phyloP scores from a whole-genome alignment of 1,140 invertebrate genomes.

The Trichogramma pretiosum region DNA sequence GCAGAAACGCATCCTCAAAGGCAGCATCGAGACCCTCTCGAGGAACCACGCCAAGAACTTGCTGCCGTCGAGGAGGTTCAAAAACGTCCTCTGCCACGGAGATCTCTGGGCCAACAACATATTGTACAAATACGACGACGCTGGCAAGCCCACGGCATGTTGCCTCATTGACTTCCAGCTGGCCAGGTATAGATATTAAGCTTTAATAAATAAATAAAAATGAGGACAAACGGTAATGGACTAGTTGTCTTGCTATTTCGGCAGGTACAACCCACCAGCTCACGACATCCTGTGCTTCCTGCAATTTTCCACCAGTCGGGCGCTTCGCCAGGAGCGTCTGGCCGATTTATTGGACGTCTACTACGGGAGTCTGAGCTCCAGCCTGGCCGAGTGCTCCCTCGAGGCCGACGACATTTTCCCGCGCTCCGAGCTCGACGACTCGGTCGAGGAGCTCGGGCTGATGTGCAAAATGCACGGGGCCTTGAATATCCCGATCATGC shows the following conservation, averaged over 20 bases:
- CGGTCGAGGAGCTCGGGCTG: constrained; percentile 23
- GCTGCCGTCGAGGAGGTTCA: constrained; percentile 43
- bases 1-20: constrained; percentile 17
- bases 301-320: constrained; percentile 28
- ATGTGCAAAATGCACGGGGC: constrained; percentile 26
- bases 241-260: constrained; percentile 7
- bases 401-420: constrained; percentile 21
- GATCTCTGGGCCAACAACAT: constrained; percentile 61
- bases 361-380: constrained; percentile 19
- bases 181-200: too few relatives aligned
- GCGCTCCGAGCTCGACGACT: constrained; percentile 24
- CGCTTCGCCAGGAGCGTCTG: constrained; percentile 21
- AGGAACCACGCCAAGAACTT: constrained; percentile 26
- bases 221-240: neutral
- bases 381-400: constrained; percentile 19
- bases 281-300: constrained; percentile 44
- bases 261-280: constrained; percentile 47
- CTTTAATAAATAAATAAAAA: too few relatives aligned
- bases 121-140: constrained; percentile 48
- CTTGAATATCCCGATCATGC: constrained; percentile 29
- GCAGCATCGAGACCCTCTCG: constrained; percentile 18
- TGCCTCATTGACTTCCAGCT: constrained; percentile 57
- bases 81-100: constrained; percentile 53
- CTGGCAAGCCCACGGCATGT: constrained; percentile 36
- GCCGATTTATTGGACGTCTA: constrained; percentile 26